phyloP scores from a whole-genome alignment of 2,797 vertebrate species.

The Sciurus carolinensis region DNA sequence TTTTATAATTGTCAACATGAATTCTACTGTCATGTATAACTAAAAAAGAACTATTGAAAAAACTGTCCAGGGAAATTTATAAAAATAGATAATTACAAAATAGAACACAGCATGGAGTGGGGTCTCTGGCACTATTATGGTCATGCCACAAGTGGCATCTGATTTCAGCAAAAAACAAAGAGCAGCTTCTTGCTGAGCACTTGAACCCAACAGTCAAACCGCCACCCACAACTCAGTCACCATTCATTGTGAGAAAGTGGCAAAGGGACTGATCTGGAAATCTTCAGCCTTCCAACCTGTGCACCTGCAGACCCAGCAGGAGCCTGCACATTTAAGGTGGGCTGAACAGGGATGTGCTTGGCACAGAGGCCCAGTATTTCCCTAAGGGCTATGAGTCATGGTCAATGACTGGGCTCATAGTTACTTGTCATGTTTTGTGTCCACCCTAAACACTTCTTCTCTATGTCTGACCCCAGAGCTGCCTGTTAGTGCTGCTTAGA shows the following conservation, averaged over 20 bases:
- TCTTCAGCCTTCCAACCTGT: neutral
- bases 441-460: constrained; percentile 39
- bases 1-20: too few relatives aligned
- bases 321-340: neutral
- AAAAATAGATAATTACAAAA: too few relatives aligned
- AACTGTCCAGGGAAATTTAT: too few relatives aligned
- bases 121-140: too few relatives aligned
- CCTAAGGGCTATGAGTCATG: neutral
- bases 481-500: neutral
- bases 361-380: constrained; percentile 54
- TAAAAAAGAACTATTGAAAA: too few relatives aligned
- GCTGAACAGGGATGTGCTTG: constrained; percentile 26
- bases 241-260: constrained; percentile 25
- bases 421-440: constrained; percentile 46
- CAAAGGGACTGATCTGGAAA: constrained; percentile 23
- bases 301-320: neutral
- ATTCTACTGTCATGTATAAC: too few relatives aligned
- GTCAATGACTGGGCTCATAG: constrained; percentile 64
- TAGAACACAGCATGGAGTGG: too few relatives aligned
- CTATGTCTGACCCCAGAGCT: constrained; percentile 33
- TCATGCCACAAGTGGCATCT: too few relatives aligned
- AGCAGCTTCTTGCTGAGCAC: too few relatives aligned
- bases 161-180: constrained; percentile 48
- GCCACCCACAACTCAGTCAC: neutral
- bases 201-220: neutral